Evolutionary conservation across 2,113 vertebrate genomes (phyloP), one percentile per base, ranked within the genome.

Genomic region (Pandion haliaetus): DNA sequence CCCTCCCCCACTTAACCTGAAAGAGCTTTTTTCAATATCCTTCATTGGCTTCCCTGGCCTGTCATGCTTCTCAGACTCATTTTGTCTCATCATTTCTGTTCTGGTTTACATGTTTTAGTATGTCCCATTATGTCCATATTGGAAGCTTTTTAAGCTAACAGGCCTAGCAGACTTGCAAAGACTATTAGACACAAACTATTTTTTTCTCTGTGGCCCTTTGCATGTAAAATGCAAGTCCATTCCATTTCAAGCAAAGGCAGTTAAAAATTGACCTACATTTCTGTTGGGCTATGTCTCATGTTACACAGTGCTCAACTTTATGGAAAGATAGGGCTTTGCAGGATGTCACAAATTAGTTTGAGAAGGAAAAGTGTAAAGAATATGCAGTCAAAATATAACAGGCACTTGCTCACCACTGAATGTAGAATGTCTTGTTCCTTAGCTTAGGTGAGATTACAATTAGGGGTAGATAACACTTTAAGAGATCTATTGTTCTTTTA

Each of bases 261-360:
- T 86, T 91, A 65, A 94, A 95, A 96, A 95, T 49, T 93, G 96
- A 86, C 96, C 95, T 96, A 96, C 52, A 92, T 97, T 97, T 93
- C 93, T 88, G 49, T 83, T 80, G 66, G 82, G 38, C 34, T 79
- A 9, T 47, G 38, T 73, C 86, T 94, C 20, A 8, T 23, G 50
- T 91, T 82, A 42, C 73, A 28, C 7, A 32, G 52, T 61, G 72
- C 63, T 95, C 90, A 97, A 85, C 73, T 88, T 93, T 28, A 57
- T 45, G 63, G 89, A 71, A 95, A 59, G 80, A 40, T 3, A 58
- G 66, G 49, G 23, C 45, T 96, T 82, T 88, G 45, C 86, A 88
- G 58, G 54, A 74, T 73, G 38, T 76, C 12, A 4, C 38, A 79
- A 94, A 91, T 87, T 84, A 79, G 58, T 93, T 73, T 89, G 85